Evolutionary conservation across 2,888 invertebrate species (phyloP).

Genomic region (Dugesia japonica): DNA sequence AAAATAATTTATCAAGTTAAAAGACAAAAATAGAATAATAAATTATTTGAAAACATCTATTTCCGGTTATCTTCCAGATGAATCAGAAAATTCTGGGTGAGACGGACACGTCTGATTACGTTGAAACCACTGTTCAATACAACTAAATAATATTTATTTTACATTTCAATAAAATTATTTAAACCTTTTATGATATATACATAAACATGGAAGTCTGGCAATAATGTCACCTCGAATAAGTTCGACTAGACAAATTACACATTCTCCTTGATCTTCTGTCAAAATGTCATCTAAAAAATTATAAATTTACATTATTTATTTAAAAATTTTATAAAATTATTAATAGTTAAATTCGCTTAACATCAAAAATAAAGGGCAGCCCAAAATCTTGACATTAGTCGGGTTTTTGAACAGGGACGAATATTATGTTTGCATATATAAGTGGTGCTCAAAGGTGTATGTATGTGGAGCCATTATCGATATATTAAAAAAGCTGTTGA

Average conservation of each 20-base stretch:
- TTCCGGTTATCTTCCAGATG: slow-evolving; percentile 2
- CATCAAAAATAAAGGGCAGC: no score
- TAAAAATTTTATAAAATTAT: no score
- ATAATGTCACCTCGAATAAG: slow-evolving; percentile 83
- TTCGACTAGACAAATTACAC: slow-evolving; percentile 95
- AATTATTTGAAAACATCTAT: background rate
- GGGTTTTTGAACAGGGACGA: no score
- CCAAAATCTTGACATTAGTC: no score
- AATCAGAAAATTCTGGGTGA: background rate
- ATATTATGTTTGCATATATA: no score
- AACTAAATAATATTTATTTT: background rate
- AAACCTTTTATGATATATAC: slow-evolving; percentile 94
- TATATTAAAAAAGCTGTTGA: no score
- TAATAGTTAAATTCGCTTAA: no score
- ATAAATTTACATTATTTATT: no score
- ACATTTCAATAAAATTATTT: background rate
- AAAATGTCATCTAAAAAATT: slow-evolving; percentile 75
- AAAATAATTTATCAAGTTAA: background rate
- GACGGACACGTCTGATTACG: slow-evolving; percentile 9
- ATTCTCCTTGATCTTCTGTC: slow-evolving; percentile 87
- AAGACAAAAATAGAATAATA: slow-evolving; percentile 3
- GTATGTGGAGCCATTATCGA: no score
- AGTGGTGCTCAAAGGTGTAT: no score
- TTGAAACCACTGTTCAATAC: slow-evolving; percentile 14
- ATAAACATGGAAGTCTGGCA: slow-evolving; percentile 91